Percentiles rank a stretch among this genome's conserved stretches.
phyloP scores from a whole-genome alignment of 2,888 invertebrate genomes.

The Spodoptera exigua region DNA sequence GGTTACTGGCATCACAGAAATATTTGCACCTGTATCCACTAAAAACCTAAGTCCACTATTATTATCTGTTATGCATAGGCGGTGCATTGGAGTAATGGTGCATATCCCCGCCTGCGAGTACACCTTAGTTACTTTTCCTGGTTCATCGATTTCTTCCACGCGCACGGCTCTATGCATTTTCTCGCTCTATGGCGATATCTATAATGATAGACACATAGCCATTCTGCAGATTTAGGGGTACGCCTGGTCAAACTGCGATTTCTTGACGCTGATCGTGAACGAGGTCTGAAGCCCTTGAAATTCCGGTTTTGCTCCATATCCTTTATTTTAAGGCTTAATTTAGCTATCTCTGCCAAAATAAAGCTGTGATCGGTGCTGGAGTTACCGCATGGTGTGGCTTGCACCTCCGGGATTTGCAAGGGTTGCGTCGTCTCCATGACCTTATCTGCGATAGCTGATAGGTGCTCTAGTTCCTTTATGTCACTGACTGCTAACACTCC shows the following conservation, averaged over 20 bases:
- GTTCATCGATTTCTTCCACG: too few species aligned
- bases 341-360: neutral
- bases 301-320: neutral
- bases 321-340: neutral
- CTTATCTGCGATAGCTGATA: neutral
- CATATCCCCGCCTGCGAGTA: neutral
- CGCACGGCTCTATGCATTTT: neutral
- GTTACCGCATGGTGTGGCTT: neutral
- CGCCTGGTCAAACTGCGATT: too few species aligned
- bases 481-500: neutral
- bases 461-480: neutral
- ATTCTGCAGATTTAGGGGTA: neutral
- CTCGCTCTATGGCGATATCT: neutral
- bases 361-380: too few species aligned
- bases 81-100: neutral
- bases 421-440: neutral
- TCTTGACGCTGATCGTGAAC: neutral
- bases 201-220: neutral
- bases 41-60: neutral
- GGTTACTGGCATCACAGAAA: neutral
- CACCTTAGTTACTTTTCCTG: slow-evolving; percentile 2
- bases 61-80: neutral
- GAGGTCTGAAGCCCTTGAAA: neutral
- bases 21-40: too few species aligned
- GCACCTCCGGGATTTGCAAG: neutral